Percentiles rank a stretch among this genome's conserved stretches.
phyloP scores from a whole-genome alignment of 2,797 vertebrate genomes.

The Pelodytes ibericus region DNA sequence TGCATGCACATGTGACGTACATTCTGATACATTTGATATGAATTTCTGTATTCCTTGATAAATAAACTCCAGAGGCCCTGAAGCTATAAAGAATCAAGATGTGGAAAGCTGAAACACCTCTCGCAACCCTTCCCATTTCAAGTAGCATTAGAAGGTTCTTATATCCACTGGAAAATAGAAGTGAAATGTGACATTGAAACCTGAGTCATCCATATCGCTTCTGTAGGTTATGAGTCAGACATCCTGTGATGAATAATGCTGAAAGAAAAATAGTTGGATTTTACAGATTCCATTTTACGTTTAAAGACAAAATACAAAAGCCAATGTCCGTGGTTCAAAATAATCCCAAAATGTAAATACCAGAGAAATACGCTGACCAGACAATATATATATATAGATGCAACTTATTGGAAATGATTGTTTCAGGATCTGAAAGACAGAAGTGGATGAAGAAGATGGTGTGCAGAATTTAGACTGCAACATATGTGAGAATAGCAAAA shows the following conservation, averaged over 20 bases:
- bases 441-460: no score
- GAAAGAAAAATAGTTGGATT: conserved; percentile 32
- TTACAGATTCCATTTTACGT: no score
- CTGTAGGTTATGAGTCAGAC: conserved; percentile 39
- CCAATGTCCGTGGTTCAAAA: no score
- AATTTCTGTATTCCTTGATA: conserved; percentile 19
- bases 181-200: conserved; percentile 32
- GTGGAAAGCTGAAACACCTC: conserved; percentile 1
- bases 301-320: no score
- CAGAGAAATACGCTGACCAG: no score
- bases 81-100: conserved; percentile 14
- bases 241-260: conserved; percentile 38
- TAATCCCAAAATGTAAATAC: no score
- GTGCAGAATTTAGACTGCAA: no score
- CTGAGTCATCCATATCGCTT: conserved; percentile 35
- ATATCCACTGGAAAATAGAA: conserved; percentile 25
- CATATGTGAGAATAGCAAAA: no score
- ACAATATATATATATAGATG: no score
- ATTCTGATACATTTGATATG: conserved; percentile 10
- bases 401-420: no score
- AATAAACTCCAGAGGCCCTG: background rate
- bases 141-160: conserved; percentile 28
- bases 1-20: background rate
- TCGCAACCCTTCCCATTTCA: background rate
- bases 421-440: no score